These are phyloP conservation scores for Catharus fuscescens DNA, from an alignment of 2,113 vertebrate species.

Conservation along the genomic window DNA sequence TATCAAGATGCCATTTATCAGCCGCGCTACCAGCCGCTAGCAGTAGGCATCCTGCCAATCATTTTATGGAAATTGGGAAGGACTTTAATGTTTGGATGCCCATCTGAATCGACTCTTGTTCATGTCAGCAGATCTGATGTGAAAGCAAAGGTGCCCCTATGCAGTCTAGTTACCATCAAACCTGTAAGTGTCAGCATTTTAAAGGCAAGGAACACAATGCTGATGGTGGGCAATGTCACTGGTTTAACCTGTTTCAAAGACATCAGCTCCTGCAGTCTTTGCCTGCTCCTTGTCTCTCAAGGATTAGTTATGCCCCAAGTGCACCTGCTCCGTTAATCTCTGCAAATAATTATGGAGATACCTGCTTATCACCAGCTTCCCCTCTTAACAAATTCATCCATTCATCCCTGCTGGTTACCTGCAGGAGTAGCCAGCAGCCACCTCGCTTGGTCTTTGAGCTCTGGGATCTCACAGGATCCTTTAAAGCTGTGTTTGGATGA, in stretches of 20 bases:
- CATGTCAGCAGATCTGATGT: conserved; percentile 77
- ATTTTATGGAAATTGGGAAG: conserved; percentile 68
- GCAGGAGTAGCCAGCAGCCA: background rate
- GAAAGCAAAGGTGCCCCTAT: conserved; percentile 77
- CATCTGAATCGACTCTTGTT: conserved; percentile 67
- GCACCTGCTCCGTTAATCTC: conserved; percentile 6
- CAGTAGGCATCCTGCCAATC: conserved; percentile 65
- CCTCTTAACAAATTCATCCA: background rate
- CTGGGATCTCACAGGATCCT: fast-evolving
- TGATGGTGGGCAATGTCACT: conserved; percentile 69
- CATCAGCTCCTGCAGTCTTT: background rate
- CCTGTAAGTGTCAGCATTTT: conserved; percentile 62
- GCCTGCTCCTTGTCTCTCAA: conserved; percentile 34
- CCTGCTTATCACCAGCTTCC: background rate
- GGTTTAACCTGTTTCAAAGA: conserved; percentile 67
- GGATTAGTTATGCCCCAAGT: conserved; percentile 15
- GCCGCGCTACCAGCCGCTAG: background rate
- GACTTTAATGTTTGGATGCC: conserved; percentile 65
- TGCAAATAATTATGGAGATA: conserved; percentile 27
- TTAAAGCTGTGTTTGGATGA: background rate
- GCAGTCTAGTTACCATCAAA: conserved; percentile 59
- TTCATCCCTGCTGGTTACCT: background rate
- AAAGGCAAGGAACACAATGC: conserved; percentile 53
- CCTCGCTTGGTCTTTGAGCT: background rate
- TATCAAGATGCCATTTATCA: conserved; percentile 55